A percentile compares a stretch with the other conserved stretches of the same genome.
Conservation (phyloP, 2,113 vertebrate genomes). For the Rostratula benghalensis region DNA sequence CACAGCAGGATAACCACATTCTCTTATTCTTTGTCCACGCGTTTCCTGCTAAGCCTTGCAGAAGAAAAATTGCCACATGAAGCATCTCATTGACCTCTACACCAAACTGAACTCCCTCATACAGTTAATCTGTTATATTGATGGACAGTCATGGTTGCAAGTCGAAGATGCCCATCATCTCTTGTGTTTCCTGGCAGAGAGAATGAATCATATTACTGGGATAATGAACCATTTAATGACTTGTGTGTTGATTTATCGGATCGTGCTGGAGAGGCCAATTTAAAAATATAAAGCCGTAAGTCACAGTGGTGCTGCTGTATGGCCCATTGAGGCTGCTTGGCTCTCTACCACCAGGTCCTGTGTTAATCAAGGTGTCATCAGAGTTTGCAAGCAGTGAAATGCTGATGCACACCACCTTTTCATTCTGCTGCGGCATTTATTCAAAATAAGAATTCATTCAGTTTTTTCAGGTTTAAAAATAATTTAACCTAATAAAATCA, state of each 20-base stretch:
- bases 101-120: conserved; percentile 23
- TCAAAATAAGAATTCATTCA: background rate
- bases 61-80: conserved; percentile 8
- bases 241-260: conserved; percentile 85
- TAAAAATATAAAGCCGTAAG: conserved; percentile 76
- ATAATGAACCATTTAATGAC: conserved; percentile 86
- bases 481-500: background rate
- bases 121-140: conserved; percentile 65
- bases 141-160: conserved; percentile 47
- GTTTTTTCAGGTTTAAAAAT: background rate
- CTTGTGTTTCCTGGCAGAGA: conserved; percentile 63
- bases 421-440: background rate
- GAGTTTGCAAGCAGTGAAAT: conserved; percentile 1
- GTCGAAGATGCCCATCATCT: conserved; percentile 43
- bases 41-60: background rate
- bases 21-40: background rate
- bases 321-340: background rate
- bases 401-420: background rate
- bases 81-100: conserved; percentile 56
- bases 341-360: background rate
- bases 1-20: background rate
- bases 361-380: conserved; percentile 53
- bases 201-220: conserved; percentile 79
- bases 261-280: conserved; percentile 72
- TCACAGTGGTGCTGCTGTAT: conserved; percentile 36